Conservation (phyloP, 2,113 vertebrate genomes). For the Otolemur garnettii region DNA sequence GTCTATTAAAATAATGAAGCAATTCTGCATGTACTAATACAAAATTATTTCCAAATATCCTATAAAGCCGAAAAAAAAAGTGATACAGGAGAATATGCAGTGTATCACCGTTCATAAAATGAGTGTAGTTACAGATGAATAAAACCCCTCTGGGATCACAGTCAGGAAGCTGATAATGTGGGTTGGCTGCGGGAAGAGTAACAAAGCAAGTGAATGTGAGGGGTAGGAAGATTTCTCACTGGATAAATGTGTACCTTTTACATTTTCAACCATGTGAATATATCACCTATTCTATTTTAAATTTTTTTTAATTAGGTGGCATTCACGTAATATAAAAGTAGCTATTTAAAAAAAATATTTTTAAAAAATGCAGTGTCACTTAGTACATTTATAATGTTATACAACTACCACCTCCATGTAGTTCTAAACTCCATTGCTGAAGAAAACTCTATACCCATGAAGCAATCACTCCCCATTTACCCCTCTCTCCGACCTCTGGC, state of each 20-base stretch:
- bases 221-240: neutral
- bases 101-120: neutral
- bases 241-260: slow-evolving; percentile 22
- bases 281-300: slow-evolving; percentile 15
- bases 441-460: neutral
- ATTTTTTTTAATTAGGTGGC: neutral
- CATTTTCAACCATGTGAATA: neutral
- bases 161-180: neutral
- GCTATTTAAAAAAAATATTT: neutral
- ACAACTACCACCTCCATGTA: neutral
- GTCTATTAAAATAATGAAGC: slow-evolving; percentile 3
- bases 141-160: neutral
- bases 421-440: neutral
- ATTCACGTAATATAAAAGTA: slow-evolving; percentile 10
- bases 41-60: neutral
- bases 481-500: neutral
- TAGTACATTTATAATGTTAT: neutral
- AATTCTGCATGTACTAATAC: neutral
- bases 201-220: neutral
- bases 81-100: neutral
- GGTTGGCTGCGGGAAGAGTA: neutral
- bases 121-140: neutral
- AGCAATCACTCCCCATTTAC: neutral
- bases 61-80: neutral
- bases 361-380: neutral